These are phyloP conservation scores for Falco punctatus DNA, from an alignment of 2,113 vertebrate species.

Conservation along the genomic window DNA sequence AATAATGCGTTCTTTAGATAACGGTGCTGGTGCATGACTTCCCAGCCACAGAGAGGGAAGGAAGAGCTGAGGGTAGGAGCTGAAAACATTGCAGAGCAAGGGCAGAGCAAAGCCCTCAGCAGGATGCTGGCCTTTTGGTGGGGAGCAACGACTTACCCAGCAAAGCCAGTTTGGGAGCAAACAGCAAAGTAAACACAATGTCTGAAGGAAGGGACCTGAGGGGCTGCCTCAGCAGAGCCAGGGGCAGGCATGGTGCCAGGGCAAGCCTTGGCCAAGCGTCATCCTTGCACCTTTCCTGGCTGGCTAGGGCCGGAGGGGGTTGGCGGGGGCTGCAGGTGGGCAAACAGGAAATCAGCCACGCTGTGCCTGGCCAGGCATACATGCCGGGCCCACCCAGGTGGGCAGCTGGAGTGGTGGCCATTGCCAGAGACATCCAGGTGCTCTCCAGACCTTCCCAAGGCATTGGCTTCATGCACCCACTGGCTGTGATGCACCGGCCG, in stretches of 20 bases:
- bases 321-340: too few relatives aligned
- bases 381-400: background rate
- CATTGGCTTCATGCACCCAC: background rate
- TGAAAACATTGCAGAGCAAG: fast-evolving
- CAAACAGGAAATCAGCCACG: background rate
- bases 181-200: fast-evolving
- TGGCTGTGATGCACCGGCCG: background rate
- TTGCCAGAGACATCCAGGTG: too few relatives aligned
- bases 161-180: background rate
- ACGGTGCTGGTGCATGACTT: fast-evolving
- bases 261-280: background rate
- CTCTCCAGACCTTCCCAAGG: background rate
- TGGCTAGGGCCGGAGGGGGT: background rate
- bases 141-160: background rate
- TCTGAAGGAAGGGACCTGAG: background rate
- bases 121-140: background rate
- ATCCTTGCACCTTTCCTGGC: background rate
- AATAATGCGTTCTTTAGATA: fast-evolving
- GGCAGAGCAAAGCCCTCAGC: background rate
- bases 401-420: background rate
- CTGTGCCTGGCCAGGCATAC: background rate
- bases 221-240: background rate
- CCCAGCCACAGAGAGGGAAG: background rate
- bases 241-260: background rate
- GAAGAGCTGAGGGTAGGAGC: background rate